A percentile compares a stretch with the other conserved stretches of the same genome.
Conservation (phyloP, 2,888 invertebrate species). For the Sicus ferrugineus region DNA sequence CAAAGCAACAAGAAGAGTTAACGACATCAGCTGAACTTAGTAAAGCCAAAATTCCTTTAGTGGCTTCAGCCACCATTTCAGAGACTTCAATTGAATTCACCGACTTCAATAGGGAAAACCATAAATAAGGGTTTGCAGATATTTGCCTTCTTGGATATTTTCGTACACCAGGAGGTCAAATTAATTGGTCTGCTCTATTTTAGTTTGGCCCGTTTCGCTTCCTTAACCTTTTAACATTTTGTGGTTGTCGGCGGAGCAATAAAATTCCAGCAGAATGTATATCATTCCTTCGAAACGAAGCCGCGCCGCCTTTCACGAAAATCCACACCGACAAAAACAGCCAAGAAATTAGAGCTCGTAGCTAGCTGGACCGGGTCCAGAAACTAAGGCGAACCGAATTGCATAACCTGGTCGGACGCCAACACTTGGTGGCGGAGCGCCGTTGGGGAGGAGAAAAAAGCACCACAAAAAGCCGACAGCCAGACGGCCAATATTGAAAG, state of each 20-base stretch:
- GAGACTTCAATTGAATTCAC: no score
- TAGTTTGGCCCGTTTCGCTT: not conserved
- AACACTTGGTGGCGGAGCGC: not conserved
- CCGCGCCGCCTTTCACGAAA: conserved; percentile 15
- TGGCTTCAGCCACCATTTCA: no score
- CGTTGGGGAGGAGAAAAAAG: not conserved
- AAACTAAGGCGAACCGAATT: conserved; percentile 8
- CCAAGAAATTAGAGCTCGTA: conserved; percentile 10
- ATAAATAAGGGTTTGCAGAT: no score
- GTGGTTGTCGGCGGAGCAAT: not conserved
- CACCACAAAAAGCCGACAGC: not conserved
- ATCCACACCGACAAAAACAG: conserved; percentile 8
- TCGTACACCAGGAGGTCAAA: conserved; percentile 13
- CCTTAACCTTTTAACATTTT: conserved; percentile 22
- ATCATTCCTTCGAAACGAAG: not conserved
- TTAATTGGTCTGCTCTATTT: conserved; percentile 17
- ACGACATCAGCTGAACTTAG: no score
- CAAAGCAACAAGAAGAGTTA: no score
- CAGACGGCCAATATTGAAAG: conserved; percentile 3
- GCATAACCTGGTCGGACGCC: conserved; percentile 23
- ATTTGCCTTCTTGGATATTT: not conserved
- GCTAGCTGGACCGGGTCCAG: conserved; percentile 25
- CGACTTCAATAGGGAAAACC: no score
- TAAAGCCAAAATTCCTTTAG: no score
- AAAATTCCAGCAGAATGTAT: conserved; percentile 3